Conservation (phyloP, 2,797 vertebrate species). For the Danio aesculapii region DNA sequence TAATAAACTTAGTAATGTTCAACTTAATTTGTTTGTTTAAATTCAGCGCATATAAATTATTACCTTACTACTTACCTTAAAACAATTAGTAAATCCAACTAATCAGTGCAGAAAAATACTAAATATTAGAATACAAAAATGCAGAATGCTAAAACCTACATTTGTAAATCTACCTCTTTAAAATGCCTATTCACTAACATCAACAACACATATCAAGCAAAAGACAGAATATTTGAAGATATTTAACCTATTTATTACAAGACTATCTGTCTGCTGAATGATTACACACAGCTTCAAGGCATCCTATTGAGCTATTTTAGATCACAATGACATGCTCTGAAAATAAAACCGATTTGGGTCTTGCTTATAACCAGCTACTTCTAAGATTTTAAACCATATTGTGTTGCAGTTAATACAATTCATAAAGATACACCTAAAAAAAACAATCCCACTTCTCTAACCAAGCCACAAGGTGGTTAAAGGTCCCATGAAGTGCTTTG, state of each 20-base stretch:
- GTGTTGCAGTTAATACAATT: neutral
- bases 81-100: too few species aligned
- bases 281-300: neutral
- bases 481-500: too few species aligned
- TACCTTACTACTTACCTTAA: too few species aligned
- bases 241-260: neutral
- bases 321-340: constrained; percentile 5
- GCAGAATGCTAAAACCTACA: neutral
- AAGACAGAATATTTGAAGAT: neutral
- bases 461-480: neutral
- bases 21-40: too few species aligned
- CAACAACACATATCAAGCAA: neutral
- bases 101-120: too few species aligned
- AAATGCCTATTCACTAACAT: neutral
- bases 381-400: neutral
- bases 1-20: too few species aligned
- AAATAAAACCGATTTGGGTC: neutral
- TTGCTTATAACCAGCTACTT: neutral
- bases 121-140: too few species aligned
- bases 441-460: neutral
- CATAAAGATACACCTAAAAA: neutral
- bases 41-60: too few species aligned
- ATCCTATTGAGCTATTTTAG: neutral
- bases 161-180: neutral
- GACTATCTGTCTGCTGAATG: neutral